Evolutionary conservation across 2,113 vertebrate species (phyloP), one percentile per base, ranked within the genome.

Genomic region (Murina feae): DNA sequence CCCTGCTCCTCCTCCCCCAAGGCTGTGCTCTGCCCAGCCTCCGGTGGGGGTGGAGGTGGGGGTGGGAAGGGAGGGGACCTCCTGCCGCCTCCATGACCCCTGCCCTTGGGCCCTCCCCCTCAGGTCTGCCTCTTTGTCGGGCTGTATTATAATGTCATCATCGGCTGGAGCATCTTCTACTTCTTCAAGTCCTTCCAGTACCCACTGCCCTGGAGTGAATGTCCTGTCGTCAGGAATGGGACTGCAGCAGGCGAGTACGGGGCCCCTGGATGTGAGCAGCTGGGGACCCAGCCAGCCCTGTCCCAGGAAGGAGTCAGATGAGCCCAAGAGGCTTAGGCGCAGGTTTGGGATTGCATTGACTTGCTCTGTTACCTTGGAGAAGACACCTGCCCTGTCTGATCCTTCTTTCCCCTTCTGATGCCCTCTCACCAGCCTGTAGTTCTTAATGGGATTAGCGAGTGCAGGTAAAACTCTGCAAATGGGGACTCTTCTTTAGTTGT

Each of bases 151-250:
- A 99, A 99, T 0, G 99, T 99, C 95, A 99, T 99, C 98, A 99
- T 99, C 0, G 99, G 99, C 85, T 99, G 99, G 99, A 99, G 99
- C 97, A 99, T 99, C 98, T 99, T 99, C 94, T 99, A 99, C 97
- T 99, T 99, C 98, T 99, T 99, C 94, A 98, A 99, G 98, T 99
- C 99, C 18, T 99, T 99, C 98, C 99, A 99, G 98, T 99, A 99
- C 96, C 99, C 99, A 1, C 98, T 99, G 85, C 99, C 99, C 86
- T 99, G 99, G 99, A 99, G 99, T 14, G 99, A 99, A 85, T 99
- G 99, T 79, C 99, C 99, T 83, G 94, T 99, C 2, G 76, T 98
- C 86, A 99, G 66, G 89, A 99, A 99, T 1, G 99, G 99, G 97
- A 98, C 98, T 0, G 87, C 98, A 96, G 98, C 98, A 14, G 98